phyloP scores from a whole-genome alignment of 2,113 vertebrate species.

The Phaethon lepturus region DNA sequence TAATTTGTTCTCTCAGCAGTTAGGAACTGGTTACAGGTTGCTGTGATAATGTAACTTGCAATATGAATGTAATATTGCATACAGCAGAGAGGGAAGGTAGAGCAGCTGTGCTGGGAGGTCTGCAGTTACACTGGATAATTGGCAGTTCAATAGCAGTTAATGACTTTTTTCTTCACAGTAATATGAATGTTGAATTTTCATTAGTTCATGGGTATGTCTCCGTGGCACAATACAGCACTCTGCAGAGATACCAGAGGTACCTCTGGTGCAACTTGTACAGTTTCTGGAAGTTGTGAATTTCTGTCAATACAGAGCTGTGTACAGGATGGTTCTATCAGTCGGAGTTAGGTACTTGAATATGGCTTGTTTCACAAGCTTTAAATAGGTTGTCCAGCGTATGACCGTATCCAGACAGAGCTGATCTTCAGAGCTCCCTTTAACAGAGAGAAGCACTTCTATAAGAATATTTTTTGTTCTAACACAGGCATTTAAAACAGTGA shows the following conservation, averaged over 20 bases:
- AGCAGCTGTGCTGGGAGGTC: slow-evolving; percentile 39
- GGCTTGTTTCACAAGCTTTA: not conserved
- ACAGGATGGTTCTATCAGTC: not conserved
- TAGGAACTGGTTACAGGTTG: slow-evolving; percentile 32
- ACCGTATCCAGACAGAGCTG: not conserved
- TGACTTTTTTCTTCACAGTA: slow-evolving; percentile 52
- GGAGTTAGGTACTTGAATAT: not conserved
- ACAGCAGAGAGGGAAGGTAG: slow-evolving; percentile 18
- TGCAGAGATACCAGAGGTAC: slow-evolving; percentile 4
- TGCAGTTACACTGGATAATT: slow-evolving; percentile 5
- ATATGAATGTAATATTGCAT: slow-evolving; percentile 44
- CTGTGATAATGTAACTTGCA: slow-evolving; percentile 61
- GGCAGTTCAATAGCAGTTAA: slow-evolving; percentile 48
- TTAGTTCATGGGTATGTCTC: slow-evolving; percentile 28
- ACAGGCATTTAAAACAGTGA: not conserved
- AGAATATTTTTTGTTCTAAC: not conserved
- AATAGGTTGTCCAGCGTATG: not conserved
- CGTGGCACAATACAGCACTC: not conserved
- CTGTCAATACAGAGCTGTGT: not conserved
- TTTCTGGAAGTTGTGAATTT: slow-evolving; percentile 10
- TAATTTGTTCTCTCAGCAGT: slow-evolving; percentile 59
- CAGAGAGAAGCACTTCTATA: not conserved
- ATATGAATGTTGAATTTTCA: slow-evolving; percentile 54
- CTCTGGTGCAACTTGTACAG: not conserved
- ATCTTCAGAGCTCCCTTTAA: not conserved